Base-by-base conservation (phyloP, 1,140 invertebrate species). In the Eumeta japonica region DNA sequence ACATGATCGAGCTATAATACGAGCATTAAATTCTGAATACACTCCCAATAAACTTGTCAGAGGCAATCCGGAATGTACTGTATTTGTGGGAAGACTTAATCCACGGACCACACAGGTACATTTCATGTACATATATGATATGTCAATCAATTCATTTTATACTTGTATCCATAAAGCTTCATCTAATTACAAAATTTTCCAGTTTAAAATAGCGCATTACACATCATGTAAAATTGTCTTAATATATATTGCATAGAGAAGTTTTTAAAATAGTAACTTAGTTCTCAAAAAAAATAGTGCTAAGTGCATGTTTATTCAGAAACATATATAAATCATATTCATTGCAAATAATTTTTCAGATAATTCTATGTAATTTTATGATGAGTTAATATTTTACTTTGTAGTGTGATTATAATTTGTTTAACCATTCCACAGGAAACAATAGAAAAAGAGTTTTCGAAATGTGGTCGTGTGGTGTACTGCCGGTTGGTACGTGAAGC, bases 11-110 rank as follows among this genome's bases (percentile, higher is more conserved):
- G 90, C 79, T 17, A 80, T 94, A 28, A 59, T 83, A 16, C 72
- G 90, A 52, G 91, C 91, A 2, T 65, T 91, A 15, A 57, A 80
- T 44, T 77, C 86, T 1, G 79, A 82, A 38, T 92, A 92, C 50
- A 73, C 73, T 28, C 85, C 88, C 1, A 83, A 83, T 41, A 80
- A 81, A 48, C 73, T 77, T 35, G 76, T 87, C 3, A 81, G 80
- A 66, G 86, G 88, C 16, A 79, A 86, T 46, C 82, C 88, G 24
- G 68, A 82, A 37, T 77, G 79, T 55, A 92, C 89, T 7, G 55
- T 95, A 28, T 93, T 94, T 73, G 80, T 94, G 2, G 81, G 79
- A n/a, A 76, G 87, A 55, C 78, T 95, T 32, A 86, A 83, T 60
- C 79, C 79, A n/a, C 79, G 81, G 50, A 86, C 89, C 19, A 82